Evolutionary conservation across 2,888 invertebrate species (phyloP), one percentile per base, ranked within the genome.

Genomic region (Coecobrya sp.): DNA sequence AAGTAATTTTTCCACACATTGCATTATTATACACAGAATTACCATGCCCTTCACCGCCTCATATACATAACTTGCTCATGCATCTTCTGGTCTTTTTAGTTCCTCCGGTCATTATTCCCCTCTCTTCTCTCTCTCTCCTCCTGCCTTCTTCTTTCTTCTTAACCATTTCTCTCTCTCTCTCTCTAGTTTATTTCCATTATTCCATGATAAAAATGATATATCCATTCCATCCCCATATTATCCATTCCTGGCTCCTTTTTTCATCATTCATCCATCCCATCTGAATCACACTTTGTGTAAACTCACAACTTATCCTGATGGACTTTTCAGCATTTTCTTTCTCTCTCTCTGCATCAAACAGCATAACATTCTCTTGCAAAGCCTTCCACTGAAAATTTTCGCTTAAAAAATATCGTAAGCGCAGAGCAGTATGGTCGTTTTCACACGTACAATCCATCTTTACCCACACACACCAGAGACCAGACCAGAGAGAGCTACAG

Each of bases 31-130:
- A n/a, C n/a, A n/a, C n/a, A n/a, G n/a, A n/a, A n/a, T n/a, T 49
- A 49, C 49, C 76, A 8, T 73, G 73, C 19, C 73, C 73, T 73
- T 73, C 79, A 19, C 8, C 25, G n/a, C 2, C 81, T 81, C 36
- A n/a, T 42, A n/a, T n/a, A 4, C 49, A 13, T 49, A 27, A 45
- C 42, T 36, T 36, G 36, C 36, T 36, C 36, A 7, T n/a, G n/a
- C n/a, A n/a, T n/a, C n/a, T n/a, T n/a, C 36, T 36, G 62, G 16
- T 84, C 59, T 30, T 59, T 59, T 62, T 65, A 27, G 62, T 85
- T 65, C 16, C 70, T 86, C 86, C 86, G 86, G 86, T 86, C 86
- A 70, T 68, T 86, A 86, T 86, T 86, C 86, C 42, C 84, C 84
- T 70, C 70, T 22, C 62, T 13, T 68, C 0, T 10, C n/a, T 68